phyloP scores from a whole-genome alignment of 2,797 vertebrate genomes.

The Manis javanica region DNA sequence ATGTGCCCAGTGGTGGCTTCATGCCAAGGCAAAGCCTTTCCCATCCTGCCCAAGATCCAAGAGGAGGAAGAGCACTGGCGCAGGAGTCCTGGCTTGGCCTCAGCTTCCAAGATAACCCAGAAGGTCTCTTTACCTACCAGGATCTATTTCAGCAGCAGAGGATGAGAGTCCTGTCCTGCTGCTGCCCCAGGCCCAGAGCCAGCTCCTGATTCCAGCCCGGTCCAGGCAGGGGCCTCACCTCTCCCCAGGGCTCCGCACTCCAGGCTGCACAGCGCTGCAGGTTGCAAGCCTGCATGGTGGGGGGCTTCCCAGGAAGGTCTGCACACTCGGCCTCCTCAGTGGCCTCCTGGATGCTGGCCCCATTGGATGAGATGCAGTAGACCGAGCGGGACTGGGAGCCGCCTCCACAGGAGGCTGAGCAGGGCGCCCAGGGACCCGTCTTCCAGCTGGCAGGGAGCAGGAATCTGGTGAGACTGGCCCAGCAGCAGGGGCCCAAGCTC shows the following conservation, averaged over 20 bases:
- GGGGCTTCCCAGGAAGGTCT: slow-evolving; percentile 88
- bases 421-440: slow-evolving; percentile 92
- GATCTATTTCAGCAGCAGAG: not conserved
- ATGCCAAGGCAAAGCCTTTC: not conserved
- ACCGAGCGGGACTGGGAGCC: slow-evolving; percentile 93
- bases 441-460: slow-evolving; percentile 90
- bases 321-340: slow-evolving; percentile 90
- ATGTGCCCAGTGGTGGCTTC: fast-evolving
- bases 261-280: slow-evolving; percentile 90
- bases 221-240: slow-evolving; percentile 85
- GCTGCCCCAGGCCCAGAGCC: not conserved
- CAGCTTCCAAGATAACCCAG: not conserved
- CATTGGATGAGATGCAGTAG: slow-evolving; percentile 91
- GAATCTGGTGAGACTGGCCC: not conserved
- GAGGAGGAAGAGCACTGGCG: not conserved
- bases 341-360: slow-evolving; percentile 86
- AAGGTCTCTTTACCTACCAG: not conserved
- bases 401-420: slow-evolving; percentile 93
- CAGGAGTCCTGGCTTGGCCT: not conserved
- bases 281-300: slow-evolving; percentile 91
- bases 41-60: not conserved
- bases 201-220: no score
- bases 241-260: slow-evolving; percentile 89
- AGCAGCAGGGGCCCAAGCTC: fast-evolving
- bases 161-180: no score